A percentile compares a stretch with the other conserved stretches of the same genome.
Conservation (phyloP, 2,888 invertebrate species). For the Girardia tigrina region DNA sequence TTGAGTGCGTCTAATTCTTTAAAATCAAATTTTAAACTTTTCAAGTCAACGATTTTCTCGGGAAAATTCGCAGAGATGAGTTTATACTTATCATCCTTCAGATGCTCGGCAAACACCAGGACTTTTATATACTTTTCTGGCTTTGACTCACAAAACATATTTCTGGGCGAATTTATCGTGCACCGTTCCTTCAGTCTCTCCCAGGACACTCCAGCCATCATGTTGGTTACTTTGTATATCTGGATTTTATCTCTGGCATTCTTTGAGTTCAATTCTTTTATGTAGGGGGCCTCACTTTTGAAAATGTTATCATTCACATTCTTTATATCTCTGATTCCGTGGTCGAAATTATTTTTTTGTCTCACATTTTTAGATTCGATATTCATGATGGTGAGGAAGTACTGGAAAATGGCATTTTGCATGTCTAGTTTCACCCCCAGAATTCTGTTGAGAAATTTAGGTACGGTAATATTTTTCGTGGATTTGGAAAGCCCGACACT, state of each 20-base stretch:
- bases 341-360: not conserved
- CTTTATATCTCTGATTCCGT: not conserved
- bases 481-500: not conserved
- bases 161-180: not conserved
- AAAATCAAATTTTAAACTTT: too few species aligned
- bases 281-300: not conserved
- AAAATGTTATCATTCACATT: not conserved
- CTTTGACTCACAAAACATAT: not conserved
- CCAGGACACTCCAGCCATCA: not conserved
- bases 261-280: not conserved
- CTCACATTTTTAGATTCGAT: not conserved
- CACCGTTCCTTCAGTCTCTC: not conserved
- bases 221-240: not conserved
- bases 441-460: conserved; percentile 46
- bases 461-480: conserved; percentile 40
- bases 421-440: conserved; percentile 43
- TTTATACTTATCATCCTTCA: not conserved
- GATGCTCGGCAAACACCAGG: not conserved
- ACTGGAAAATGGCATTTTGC: conserved; percentile 40
- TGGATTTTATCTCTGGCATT: not conserved
- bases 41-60: not conserved
- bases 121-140: not conserved
- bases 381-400: not conserved
- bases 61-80: not conserved
- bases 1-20: too few species aligned